Evolutionary conservation across 2,113 vertebrate genomes (phyloP), one percentile per base, ranked within the genome.

Genomic region (Myrmecophaga tridactyla): DNA sequence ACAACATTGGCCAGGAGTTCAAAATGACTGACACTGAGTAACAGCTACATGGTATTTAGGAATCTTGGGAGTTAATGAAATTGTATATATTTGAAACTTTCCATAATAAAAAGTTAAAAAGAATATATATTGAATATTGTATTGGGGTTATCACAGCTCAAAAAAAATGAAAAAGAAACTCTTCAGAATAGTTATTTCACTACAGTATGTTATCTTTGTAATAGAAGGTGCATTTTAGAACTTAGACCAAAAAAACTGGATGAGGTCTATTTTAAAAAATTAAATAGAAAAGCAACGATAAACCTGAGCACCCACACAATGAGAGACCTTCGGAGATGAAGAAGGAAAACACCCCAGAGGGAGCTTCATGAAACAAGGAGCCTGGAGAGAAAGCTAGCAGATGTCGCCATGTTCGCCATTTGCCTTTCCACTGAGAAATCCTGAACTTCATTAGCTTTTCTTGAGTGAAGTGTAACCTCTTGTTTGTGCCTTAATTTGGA

Each of bases 161-260:
- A 82, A 67, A 85, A 76, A 90, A 87, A 31, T 41, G 7, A 72
- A 94, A 75, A 73, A 23, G 58, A 69, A 75, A 72, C 2, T 72
- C 69, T 83, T 62, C 53, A 13, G 78, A 95, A 85, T 75, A 70
- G 21, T 48, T 77, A 15, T 69, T 93, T 92, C 81, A 20, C 65
- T 77, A 2, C 85, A 88, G 53, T 89, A 75, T 13, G 1, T 72
- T 84, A 34, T 73, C 31, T 73, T 15, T 70, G 12, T 15, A 77
- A 93, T 93, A 94, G 46, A 95, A 78, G 1, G 3, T 27, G 90
- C 72, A 15, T 90, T 58, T 70, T 15, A 75, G n/a, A 97, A 96
- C 17, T 67, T 58, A 90, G 41, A 73, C 8, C 18, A 91, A 86
- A 10, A 83, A 96, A 92, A 81, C 14, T 73, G 29, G 17, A 20